These are phyloP conservation scores for Coelopa frigida DNA, from an alignment of 1,140 invertebrate genomes.

Conservation along the genomic window DNA sequence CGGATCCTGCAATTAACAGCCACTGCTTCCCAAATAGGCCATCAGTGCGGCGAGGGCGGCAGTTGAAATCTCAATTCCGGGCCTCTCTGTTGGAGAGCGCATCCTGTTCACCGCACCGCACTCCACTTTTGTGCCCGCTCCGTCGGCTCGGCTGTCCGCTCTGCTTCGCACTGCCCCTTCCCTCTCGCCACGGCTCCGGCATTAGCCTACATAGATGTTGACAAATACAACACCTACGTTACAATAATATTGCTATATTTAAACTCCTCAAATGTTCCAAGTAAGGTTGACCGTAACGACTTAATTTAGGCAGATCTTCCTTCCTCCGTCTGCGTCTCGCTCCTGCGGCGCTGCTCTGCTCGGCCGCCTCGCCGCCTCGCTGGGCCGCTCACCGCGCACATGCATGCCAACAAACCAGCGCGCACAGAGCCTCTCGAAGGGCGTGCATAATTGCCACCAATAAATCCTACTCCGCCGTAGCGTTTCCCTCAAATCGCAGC, in stretches of 20 bases:
- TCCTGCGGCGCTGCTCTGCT: not conserved
- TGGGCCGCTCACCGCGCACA: not conserved
- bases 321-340: conserved; percentile 19
- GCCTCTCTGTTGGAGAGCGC: too few relatives aligned
- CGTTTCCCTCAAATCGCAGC: conserved; percentile 21
- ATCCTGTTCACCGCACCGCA: too few relatives aligned
- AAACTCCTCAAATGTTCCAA: too few relatives aligned
- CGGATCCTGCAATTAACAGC: too few relatives aligned
- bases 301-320: conserved; percentile 41
- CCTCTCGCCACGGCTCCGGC: too few relatives aligned
- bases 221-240: conserved; percentile 43
- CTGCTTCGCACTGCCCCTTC: too few relatives aligned
- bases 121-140: too few relatives aligned
- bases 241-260: too few relatives aligned
- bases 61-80: too few relatives aligned
- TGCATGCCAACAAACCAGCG: not conserved
- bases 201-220: conserved; percentile 39
- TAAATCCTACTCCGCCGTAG: not conserved
- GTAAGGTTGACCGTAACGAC: conserved; percentile 40
- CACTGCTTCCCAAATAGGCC: too few relatives aligned
- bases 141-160: too few relatives aligned
- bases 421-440: conserved; percentile 6
- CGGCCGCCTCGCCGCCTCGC: conserved; percentile 6
- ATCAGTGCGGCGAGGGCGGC: too few relatives aligned
- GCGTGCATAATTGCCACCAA: conserved; percentile 11